Conservation (phyloP, 2,888 invertebrate genomes). For the Amblyjoppa proteus region DNA sequence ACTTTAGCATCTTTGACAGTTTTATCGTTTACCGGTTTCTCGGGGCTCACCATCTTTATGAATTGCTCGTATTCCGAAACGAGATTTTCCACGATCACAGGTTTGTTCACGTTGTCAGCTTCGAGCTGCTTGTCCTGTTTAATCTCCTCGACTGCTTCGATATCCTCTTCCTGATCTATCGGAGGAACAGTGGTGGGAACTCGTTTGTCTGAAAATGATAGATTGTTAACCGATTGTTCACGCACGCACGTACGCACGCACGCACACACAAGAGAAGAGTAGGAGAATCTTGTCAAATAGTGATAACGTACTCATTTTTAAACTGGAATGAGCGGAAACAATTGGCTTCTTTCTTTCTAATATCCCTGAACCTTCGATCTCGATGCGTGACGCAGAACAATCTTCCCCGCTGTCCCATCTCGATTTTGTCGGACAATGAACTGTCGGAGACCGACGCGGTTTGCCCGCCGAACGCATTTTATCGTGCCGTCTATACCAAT, state of each 20-base stretch:
- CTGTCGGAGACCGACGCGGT: conserved; percentile 42
- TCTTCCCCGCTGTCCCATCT: conserved; percentile 83
- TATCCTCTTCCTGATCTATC: conserved; percentile 44
- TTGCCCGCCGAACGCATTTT: conserved; percentile 50
- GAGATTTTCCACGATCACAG: conserved; percentile 81
- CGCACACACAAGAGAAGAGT: not conserved
- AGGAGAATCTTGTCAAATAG: not conserved
- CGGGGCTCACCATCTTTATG: conserved; percentile 86
- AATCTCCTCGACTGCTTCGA: conserved; percentile 8
- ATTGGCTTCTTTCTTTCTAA: conserved; percentile 30
- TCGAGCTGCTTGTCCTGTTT: conserved; percentile 13
- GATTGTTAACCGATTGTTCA: conserved; percentile 6
- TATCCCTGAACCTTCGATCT: conserved; percentile 34
- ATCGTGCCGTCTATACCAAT: conserved; percentile 78
- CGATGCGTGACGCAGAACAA: conserved; percentile 13
- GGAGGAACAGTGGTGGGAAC: conserved; percentile 42
- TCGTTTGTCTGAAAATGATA: conserved; percentile 41
- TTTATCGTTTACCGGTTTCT: conserved; percentile 27
- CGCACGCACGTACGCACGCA: too few relatives aligned
- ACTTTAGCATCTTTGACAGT: conserved; percentile 2
- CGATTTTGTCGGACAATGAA: conserved; percentile 78
- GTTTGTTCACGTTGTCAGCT: conserved; percentile 10
- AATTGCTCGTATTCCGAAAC: conserved; percentile 87
- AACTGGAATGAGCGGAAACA: conserved; percentile 13
- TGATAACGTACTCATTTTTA: conserved; percentile 49